Base-by-base conservation (phyloP, 2,797 vertebrate species). In the Eulemur rubriventer region DNA sequence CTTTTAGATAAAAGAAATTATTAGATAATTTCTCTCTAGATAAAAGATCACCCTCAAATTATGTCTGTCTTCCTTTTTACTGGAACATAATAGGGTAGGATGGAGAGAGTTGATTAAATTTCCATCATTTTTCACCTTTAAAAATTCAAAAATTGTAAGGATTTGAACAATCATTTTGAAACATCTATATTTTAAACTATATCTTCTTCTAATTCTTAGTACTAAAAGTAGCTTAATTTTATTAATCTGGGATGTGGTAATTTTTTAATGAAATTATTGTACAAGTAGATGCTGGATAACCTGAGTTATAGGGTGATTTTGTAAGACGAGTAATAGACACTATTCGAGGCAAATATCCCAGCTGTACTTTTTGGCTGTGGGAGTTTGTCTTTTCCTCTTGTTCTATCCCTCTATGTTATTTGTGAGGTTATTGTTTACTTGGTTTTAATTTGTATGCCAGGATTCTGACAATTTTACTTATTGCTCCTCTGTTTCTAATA, bases 401-500 rank as follows among this genome's bases (percentile, higher is more conserved):
- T 50, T 59, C n/a, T 46, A 41, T 73, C 4, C 4, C 22, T 95
- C 6, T 43, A 4, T 67, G 18, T 92, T 91, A 79, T 35, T 85
- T 76, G 79, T 91, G n/a, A 55, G 76, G 7, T 16, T 96, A 73
- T 14, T 50, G 5, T 93, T 94, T 81, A 80, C 65, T 81, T 90
- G 59, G 43, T 80, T 94, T 96, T 91, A 79, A 89, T 82, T 96
- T 95, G 63, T 59, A 79, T 82, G 50, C 59, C 72, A 94, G 52
- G 33, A 67, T 84, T 96, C 57, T 89, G 59, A 61, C 85, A 57
- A 69, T 35, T 67, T 41, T 41, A 81, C 41, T 95, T 96, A 96
- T 86, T 97, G 72, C 17, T 43, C 67, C 17, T 92, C 7, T 92
- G 50, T 69, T 95, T 82, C 67, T 93, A 84, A 86, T 94, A 73